These are phyloP conservation scores for Sebastes matsubarae DNA, from an alignment of 2,797 vertebrate species.

Conservation along the genomic window DNA sequence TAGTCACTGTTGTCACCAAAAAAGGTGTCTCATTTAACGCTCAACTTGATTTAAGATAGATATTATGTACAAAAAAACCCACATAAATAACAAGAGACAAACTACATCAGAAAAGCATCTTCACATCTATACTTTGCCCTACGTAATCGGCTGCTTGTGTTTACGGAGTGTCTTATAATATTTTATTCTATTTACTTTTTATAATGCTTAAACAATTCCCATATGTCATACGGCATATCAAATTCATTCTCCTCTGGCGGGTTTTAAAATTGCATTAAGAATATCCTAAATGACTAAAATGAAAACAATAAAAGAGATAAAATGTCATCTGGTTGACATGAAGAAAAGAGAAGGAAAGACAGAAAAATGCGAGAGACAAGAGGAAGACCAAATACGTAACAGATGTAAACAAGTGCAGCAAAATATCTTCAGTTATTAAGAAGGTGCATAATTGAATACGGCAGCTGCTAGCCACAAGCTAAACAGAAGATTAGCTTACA, in stretches of 20 bases:
- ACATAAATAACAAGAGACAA: neutral
- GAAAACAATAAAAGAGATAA: neutral
- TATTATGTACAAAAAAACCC: neutral
- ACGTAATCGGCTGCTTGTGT: neutral
- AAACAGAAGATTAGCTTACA: constrained; percentile 62
- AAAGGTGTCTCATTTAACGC: neutral
- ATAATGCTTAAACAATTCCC: neutral
- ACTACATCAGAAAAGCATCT: neutral
- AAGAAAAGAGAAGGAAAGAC: neutral
- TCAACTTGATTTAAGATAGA: neutral
- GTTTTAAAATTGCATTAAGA: neutral
- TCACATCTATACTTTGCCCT: neutral
- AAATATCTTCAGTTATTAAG: constrained; percentile 58
- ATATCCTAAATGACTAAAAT: neutral
- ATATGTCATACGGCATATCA: neutral
- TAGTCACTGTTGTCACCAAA: neutral
- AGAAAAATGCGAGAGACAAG: neutral
- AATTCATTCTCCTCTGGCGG: neutral
- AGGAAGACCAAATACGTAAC: neutral
- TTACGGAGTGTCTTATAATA: neutral
- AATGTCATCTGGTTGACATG: neutral
- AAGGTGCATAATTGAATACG: constrained; percentile 56
- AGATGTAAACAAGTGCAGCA: constrained; percentile 36
- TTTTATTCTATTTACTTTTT: neutral
- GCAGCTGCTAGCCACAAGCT: constrained; percentile 57